A percentile compares a stretch with the other conserved stretches of the same genome.
Evolutionary conservation across 2,888 invertebrate genomes (phyloP).

Genomic region (Phragmatobia fuliginosa): DNA sequence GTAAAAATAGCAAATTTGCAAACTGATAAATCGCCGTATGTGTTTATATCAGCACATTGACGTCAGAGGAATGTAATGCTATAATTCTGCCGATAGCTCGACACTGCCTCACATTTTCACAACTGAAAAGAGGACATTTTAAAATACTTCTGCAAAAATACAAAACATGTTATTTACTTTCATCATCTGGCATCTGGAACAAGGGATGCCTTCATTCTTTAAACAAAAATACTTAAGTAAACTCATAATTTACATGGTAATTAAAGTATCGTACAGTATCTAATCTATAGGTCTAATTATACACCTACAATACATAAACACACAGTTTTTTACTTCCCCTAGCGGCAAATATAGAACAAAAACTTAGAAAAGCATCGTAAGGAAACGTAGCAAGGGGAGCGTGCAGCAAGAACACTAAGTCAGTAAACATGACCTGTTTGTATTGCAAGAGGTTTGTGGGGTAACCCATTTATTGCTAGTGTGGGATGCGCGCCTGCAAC

Average conservation of each 20-base stretch:
- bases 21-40: slow-evolving; percentile 61
- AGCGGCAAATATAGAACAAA: slow-evolving; percentile 27
- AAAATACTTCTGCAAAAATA: not conserved
- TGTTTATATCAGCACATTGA: slow-evolving; percentile 53
- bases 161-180: slow-evolving; percentile 13
- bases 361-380: slow-evolving; percentile 36
- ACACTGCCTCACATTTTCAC: slow-evolving; percentile 34
- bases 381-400: slow-evolving; percentile 34
- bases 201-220: not conserved
- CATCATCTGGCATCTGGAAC: not conserved
- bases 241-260: not conserved
- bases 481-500: slow-evolving; percentile 70
- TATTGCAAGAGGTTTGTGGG: slow-evolving; percentile 85
- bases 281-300: slow-evolving; percentile 16
- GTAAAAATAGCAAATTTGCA: slow-evolving; percentile 68
- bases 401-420: slow-evolving; percentile 40
- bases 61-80: slow-evolving; percentile 49
- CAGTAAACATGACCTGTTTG: slow-evolving; percentile 62
- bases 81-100: slow-evolving; percentile 19
- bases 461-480: slow-evolving; percentile 82
- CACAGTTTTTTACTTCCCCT: slow-evolving; percentile 31
- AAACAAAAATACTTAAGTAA: not conserved
- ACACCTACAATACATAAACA: slow-evolving; percentile 21
- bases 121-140: slow-evolving; percentile 21
- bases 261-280: not conserved